Conservation (phyloP, 2,888 invertebrate genomes). For the Drosophila recens region DNA sequence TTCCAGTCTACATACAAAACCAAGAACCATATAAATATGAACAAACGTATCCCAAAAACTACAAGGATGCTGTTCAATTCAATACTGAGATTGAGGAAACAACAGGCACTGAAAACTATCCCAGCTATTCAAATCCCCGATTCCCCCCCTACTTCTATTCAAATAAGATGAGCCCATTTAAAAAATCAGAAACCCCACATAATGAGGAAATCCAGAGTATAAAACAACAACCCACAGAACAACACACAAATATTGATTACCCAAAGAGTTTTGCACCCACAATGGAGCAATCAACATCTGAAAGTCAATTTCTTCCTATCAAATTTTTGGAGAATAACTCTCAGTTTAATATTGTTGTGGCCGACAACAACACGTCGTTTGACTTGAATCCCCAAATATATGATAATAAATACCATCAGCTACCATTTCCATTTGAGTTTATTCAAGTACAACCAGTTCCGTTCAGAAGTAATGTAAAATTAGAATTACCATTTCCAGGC, state of each 20-base stretch:
- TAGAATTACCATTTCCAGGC: constrained; percentile 48
- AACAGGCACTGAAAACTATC: constrained; percentile 45
- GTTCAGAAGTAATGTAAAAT: constrained; percentile 73
- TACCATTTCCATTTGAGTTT: constrained; percentile 80
- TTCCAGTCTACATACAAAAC: constrained; percentile 83
- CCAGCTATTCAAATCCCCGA: constrained; percentile 17
- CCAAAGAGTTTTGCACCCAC: constrained; percentile 8
- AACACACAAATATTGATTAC: constrained; percentile 21
- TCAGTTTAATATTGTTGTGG: constrained; percentile 60
- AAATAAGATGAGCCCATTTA: constrained; percentile 19
- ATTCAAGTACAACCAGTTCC: constrained; percentile 79
- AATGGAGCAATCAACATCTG: constrained; percentile 58
- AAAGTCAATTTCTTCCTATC: constrained; percentile 52
- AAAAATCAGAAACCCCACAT: constrained; percentile 18
- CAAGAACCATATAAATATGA: constrained; percentile 84
- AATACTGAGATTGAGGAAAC: constrained; percentile 46
- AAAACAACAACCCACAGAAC: constrained; percentile 13
- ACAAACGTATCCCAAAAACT: constrained; percentile 41
- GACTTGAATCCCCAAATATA: constrained; percentile 43
- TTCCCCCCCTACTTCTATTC: constrained; percentile 3
- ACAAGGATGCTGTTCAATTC: constrained; percentile 49
- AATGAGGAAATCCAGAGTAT: constrained; percentile 11
- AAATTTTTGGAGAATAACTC: constrained; percentile 42
- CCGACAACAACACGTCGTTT: constrained; percentile 45
- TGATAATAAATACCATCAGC: constrained; percentile 60